Evolutionary conservation across 2,113 vertebrate genomes (phyloP), one percentile per base, ranked within the genome.

Genomic region (Scortum barcoo): DNA sequence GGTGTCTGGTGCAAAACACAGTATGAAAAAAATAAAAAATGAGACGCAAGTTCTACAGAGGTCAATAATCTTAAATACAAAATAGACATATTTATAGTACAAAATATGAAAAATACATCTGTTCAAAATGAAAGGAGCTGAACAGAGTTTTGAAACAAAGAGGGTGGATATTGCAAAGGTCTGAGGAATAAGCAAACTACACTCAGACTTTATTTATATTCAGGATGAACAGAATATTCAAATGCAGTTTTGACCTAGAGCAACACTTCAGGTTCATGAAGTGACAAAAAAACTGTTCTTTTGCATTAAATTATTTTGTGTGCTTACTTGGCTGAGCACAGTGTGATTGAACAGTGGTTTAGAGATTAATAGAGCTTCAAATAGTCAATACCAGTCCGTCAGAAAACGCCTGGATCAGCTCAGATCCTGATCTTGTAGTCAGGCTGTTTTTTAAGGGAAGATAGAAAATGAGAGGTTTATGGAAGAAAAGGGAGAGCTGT

Each of bases 261-360:
- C 28, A 42, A 30, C 22, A n/a, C 61, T 16, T 16, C 1, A 28
- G 3, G 46, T 16, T 75, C 54, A 60, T n/a, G 38, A 53, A 33
- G 33, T 60, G 22, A 57, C 26, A 36, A 80, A 51, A 80, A 14
- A n/a, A n/a, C 51, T n/a, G n/a, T n/a, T 16, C 16, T 44, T 75
- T 0, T 6, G 38, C 7, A 14, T 72, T 46, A 22, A 69, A 54
- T 28, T 51, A 65, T n/a, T 65, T 38, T 50, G 30, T 51, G 12
- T 1, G 7, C n/a, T 48, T 10, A 13, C 67, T 30, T 50, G 38
- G 46, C 28, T 38, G 16, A 78, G 36, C 38, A 7, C 78, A n/a
- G 51, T 13, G 30, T 28, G 46, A 62, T 9, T 62, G 57, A 61
- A 70, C 12, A 7, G 38, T 19, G 26, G 38, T 54, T 62, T 46